phyloP scores from a whole-genome alignment of 1,140 invertebrate genomes.

The Cotesia chilonis region DNA sequence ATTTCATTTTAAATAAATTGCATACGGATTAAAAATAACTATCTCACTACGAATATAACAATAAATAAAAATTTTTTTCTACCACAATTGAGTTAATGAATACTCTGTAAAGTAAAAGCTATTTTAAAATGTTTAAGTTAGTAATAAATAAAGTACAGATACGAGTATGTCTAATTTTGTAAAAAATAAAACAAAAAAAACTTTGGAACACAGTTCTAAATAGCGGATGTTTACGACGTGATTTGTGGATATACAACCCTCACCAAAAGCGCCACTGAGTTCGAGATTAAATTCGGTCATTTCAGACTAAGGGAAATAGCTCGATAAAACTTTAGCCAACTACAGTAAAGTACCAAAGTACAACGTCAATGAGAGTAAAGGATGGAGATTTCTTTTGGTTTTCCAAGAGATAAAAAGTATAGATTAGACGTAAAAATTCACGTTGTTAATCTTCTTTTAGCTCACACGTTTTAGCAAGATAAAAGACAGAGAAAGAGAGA shows the following conservation, averaged over 20 bases:
- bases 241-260: slow-evolving; percentile 55
- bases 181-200: background rate
- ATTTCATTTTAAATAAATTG: too few species aligned
- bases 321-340: slow-evolving; percentile 61
- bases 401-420: background rate
- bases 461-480: background rate
- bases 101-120: too few species aligned
- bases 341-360: slow-evolving; percentile 27
- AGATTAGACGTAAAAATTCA: slow-evolving; percentile 6
- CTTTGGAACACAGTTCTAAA: slow-evolving; percentile 18
- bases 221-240: slow-evolving; percentile 62
- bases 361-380: slow-evolving; percentile 5
- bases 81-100: too few species aligned
- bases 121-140: too few species aligned
- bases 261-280: slow-evolving; percentile 53
- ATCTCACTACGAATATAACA: too few species aligned
- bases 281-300: slow-evolving; percentile 63
- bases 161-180: background rate
- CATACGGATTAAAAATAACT: too few species aligned
- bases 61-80: too few species aligned
- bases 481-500: background rate
- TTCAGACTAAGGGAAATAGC: slow-evolving; percentile 60
- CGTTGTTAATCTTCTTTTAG: background rate
- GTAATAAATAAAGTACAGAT: too few species aligned
- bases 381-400: background rate